Base-by-base conservation (phyloP, 2,888 invertebrate species). In the Ligdia adustata region DNA sequence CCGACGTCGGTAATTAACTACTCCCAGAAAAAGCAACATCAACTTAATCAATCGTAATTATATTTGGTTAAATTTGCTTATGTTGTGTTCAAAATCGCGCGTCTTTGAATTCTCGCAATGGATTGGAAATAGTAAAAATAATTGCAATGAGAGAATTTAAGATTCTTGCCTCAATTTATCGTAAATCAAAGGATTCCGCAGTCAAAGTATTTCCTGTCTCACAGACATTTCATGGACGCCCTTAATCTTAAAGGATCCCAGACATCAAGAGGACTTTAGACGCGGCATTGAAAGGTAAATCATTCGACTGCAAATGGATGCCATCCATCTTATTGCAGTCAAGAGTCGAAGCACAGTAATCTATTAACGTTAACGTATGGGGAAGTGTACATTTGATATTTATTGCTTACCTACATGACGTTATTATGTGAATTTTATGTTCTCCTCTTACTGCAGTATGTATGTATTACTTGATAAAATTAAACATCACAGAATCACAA, bases 301-400 rank as follows among this genome's bases (percentile, higher is more conserved):
- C 55, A 62, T 60, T 70, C 42, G 53, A 56, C 63, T 62, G 65
- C 60, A 69, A 77, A 75, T 76, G 66, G 63, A 60, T 52, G 59
- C 60, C 58, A 76, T 75, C 65, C 62, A 69, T 78, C 76, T 77
- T 69, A 49, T 44, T 58, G 64, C 72, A 72, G 69, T 71, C 69
- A 65, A 64, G 61, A 63, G 55, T 55, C 62, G 64, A 64, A 66
- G 62, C 66, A 59, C 54, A 59, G 64, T 62, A 62, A 69, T 71
- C 72, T 64, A 71, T 75, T 73, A 71, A 58, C 61, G 64, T 49
- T 58, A 63, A 69, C 62, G 64, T 66, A 66, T 65, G 63, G 63
- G 50, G 55, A 57, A 66, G 64, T 62, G 57, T 65, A 57, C 57
- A 52, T 51, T 49, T 46, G 55, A 59, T 57, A 64, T 64, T 64